A percentile compares a stretch with the other conserved stretches of the same genome.
phyloP scores from a whole-genome alignment of 2,113 vertebrate genomes.

The Prunella himalayana region DNA sequence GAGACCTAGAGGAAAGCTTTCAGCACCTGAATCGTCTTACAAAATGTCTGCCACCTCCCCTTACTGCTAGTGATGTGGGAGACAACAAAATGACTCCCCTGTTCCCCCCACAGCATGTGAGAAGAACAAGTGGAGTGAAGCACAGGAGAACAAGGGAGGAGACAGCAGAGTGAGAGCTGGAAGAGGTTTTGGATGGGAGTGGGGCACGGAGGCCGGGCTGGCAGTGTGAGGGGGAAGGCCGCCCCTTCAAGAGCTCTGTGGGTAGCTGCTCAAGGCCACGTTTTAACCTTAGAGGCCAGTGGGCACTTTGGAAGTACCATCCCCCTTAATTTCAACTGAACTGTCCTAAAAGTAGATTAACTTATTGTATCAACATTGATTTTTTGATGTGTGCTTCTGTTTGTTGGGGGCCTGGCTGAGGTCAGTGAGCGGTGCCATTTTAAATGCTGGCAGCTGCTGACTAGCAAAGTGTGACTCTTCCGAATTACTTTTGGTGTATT shows the following conservation, averaged over 20 bases:
- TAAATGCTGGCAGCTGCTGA: background rate
- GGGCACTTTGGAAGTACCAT: background rate
- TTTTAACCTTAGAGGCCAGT: background rate
- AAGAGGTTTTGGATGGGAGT: rapidly evolving
- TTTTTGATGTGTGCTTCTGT: background rate
- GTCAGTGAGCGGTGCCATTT: background rate
- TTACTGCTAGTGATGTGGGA: background rate
- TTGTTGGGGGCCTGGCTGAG: background rate
- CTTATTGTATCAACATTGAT: background rate
- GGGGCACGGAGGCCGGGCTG: rapidly evolving
- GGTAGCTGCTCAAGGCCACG: background rate
- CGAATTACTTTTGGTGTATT: background rate
- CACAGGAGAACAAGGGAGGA: background rate
- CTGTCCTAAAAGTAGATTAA: background rate
- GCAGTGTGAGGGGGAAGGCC: background rate
- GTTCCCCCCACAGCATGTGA: rapidly evolving
- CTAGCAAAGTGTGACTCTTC: background rate
- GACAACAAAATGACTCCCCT: background rate
- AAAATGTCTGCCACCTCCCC: background rate
- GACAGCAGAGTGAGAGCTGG: background rate
- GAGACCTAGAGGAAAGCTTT: background rate
- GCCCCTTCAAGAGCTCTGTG: background rate
- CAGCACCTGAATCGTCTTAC: rapidly evolving
- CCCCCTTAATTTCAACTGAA: background rate
- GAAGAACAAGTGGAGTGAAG: background rate